Evolutionary conservation across 2,113 vertebrate genomes (phyloP), one percentile per base, ranked within the genome.

Genomic region (Muntiacus muntjak): DNA sequence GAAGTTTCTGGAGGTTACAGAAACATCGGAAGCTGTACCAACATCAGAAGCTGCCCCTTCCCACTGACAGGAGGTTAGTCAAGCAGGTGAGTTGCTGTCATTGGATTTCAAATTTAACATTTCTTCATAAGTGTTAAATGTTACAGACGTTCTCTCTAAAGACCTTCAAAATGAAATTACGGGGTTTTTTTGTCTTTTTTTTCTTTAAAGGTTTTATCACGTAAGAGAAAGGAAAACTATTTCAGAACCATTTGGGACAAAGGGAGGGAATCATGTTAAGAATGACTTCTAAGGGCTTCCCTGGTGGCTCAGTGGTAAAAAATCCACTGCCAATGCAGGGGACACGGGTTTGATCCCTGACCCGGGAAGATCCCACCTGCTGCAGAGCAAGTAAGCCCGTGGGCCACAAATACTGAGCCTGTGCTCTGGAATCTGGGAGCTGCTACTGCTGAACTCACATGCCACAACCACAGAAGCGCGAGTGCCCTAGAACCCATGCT

Each of bases 111-210:
- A 94, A 89, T 55, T 71, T 62, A 88, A 90, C 55, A 88, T 96
- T 97, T 96, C 88, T 97, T 94, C 52, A n/a, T 43, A 58, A 83
- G 55, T 84, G 81, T 95, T 87, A 87, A 87, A 81, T 81, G 71
- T 88, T 94, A 94, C 25, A 47, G 43, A 89, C 58, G 9, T 89
- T 93, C 30, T 86, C 57, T 88, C 52, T 91, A 87, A 95, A 81
- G 40, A 94, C 17, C 12, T 15, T 89, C 62, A 74, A 87, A 89
- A 57, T 83, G 54, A 97, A 96, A 94, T 55, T n/a, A 85, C n/a
- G 83, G 14, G 15, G n/a, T 62, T 81, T 28, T 28, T 84, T 33
- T n/a, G 57, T 36, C 94, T 78, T 36, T 21, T 15, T 83, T 84
- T 89, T 93, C 60, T 95, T 92, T 67, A 86, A 94, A 96, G 78